Conservation (phyloP, 1,140 invertebrate genomes). For the Hycleus cichorii region DNA sequence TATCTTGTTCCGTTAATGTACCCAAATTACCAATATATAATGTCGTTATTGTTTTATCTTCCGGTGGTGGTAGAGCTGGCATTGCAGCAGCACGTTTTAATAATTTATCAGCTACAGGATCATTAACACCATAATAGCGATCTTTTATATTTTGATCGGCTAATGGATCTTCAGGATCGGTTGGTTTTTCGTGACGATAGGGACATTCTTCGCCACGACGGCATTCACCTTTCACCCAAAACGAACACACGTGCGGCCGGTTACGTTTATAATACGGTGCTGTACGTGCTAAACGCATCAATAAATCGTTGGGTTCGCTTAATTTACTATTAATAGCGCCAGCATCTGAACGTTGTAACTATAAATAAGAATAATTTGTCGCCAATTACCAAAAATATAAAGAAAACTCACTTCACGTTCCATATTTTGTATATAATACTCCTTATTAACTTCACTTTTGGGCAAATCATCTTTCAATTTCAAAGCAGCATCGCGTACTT, state of each 20-base stretch:
- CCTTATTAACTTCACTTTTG: constrained; percentile 96
- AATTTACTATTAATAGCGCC: constrained; percentile 63
- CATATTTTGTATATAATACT: constrained; percentile 96
- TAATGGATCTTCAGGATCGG: constrained; percentile 97
- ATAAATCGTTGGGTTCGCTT: constrained; percentile 76
- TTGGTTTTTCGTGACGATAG: constrained; percentile 97
- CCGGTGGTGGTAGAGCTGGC: constrained; percentile 90
- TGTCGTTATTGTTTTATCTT: constrained; percentile 94
- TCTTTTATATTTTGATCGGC: constrained; percentile 99
- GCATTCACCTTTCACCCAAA: constrained; percentile 99
- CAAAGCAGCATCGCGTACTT: constrained; percentile 89
- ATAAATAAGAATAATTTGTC: constrained; percentile 21
- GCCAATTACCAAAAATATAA: no score
- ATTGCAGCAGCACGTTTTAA: constrained; percentile 87
- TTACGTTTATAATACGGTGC: constrained; percentile 99
- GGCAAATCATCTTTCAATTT: constrained; percentile 94
- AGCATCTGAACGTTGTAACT: constrained; percentile 42
- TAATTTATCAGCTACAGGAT: constrained; percentile 97
- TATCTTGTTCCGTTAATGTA: constrained; percentile 84
- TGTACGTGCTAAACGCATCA: constrained; percentile 91
- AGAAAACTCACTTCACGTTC: constrained; percentile 60
- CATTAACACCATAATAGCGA: constrained; percentile 95
- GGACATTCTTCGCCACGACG: constrained; percentile 99
- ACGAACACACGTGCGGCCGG: constrained; percentile 97
- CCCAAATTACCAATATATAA: constrained; percentile 92